Conservation (phyloP, 2,113 vertebrate species). For the Mixornis gularis region DNA sequence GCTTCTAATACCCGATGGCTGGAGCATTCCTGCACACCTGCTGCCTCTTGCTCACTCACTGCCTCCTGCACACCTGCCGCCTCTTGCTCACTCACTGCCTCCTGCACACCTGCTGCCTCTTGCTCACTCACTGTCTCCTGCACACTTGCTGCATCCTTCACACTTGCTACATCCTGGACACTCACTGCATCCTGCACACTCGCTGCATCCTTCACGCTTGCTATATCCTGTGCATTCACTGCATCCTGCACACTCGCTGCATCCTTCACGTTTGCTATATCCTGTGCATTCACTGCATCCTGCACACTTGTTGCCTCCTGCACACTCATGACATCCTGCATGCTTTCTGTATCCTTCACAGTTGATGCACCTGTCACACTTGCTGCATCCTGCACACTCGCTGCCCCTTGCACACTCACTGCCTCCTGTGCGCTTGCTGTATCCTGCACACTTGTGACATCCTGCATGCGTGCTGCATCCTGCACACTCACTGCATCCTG, state of each 20-base stretch:
- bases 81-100: accelerated
- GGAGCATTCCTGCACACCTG: background rate
- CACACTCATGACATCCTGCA: too few relatives aligned
- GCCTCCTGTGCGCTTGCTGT: background rate
- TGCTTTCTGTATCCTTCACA: accelerated
- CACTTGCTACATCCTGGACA: accelerated
- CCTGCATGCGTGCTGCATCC: background rate
- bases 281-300: accelerated
- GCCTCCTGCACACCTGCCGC: accelerated
- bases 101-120: accelerated
- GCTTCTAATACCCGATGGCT: conserved; percentile 19
- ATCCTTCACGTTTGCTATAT: accelerated
- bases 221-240: accelerated
- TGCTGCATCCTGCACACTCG: accelerated
- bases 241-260: accelerated
- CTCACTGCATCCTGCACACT: accelerated
- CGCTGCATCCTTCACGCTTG: accelerated
- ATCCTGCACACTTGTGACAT: accelerated
- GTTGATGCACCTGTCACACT: accelerated
- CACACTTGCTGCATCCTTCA: accelerated
- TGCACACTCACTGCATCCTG: accelerated
- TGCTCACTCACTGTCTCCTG: accelerated
- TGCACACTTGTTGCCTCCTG: accelerated
- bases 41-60: background rate
- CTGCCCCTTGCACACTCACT: accelerated